Evolutionary conservation across 2,113 vertebrate genomes (phyloP).

Genomic region (Sakesphorus luctuosus): DNA sequence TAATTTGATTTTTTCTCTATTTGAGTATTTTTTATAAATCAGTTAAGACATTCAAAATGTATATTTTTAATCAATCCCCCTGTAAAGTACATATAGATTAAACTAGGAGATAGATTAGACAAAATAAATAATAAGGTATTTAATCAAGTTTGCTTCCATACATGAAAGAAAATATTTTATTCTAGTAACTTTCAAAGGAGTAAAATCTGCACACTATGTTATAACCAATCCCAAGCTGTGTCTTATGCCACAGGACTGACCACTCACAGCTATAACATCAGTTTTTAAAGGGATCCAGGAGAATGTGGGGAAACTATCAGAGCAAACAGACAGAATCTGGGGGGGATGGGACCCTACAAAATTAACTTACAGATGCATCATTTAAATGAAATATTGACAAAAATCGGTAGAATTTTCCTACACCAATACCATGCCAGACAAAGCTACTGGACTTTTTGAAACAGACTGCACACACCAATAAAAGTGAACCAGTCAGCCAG

Average conservation of each 20-base stretch:
- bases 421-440: neutral
- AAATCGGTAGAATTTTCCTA: neutral
- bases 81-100: neutral
- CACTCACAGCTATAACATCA: neutral
- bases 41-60: neutral
- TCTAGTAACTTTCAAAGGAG: neutral
- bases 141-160: neutral
- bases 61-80: neutral
- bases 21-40: neutral
- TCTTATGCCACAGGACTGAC: neutral
- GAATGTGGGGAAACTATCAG: neutral
- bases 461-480: neutral
- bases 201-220: neutral
- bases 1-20: neutral
- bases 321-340: neutral
- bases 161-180: neutral
- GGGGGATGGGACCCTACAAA: neutral
- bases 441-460: neutral
- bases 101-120: neutral
- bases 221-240: neutral
- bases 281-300: neutral
- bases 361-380: neutral
- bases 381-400: neutral
- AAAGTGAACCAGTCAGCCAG: neutral
- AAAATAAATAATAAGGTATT: conserved; percentile 34